phyloP scores from a whole-genome alignment of 2,113 vertebrate genomes.

The cattle (Bos taurus) region ARS-UCD2.0 NC_037332.1:90512001-90512500 shows the following conservation, averaged over 20 bases:
- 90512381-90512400: not conserved
- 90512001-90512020: not conserved
- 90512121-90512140: not conserved
- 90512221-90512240: not conserved
- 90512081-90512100: not conserved
- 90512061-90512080: not conserved
- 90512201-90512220: not conserved
- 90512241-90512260: not conserved
- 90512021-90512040: not conserved
- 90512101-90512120: not conserved
- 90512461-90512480: not conserved
- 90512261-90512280: not conserved
- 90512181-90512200: not conserved
- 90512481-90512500: not conserved
- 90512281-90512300: not conserved
- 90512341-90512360: not conserved
- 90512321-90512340: not conserved
- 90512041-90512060: not conserved
- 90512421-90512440: not conserved
- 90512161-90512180: not conserved
- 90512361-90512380: not conserved
- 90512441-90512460: not conserved
- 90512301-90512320: not conserved
- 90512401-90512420: not conserved
- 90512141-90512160: not conserved